phyloP scores from a whole-genome alignment of 2,113 vertebrate species.

The Hippocampus barbouri region DNA sequence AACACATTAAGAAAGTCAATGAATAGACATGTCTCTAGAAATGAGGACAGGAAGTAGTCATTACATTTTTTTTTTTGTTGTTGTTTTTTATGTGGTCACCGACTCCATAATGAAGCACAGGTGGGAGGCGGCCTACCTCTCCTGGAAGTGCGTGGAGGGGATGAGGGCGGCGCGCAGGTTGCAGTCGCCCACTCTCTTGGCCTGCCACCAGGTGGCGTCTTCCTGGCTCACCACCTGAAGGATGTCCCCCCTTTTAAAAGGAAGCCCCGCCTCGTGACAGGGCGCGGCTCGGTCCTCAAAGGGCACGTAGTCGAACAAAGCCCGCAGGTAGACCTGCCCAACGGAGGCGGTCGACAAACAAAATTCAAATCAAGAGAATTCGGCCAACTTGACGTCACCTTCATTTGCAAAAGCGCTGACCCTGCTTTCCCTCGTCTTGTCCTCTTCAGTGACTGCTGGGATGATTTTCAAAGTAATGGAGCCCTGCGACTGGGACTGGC shows the following conservation, averaged over 20 bases:
- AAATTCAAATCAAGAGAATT: background rate
- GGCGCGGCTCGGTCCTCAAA: slow-evolving; percentile 91
- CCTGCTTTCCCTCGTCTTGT: slow-evolving; percentile 86
- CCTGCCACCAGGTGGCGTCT: slow-evolving; percentile 94
- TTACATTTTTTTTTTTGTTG: too few relatives aligned
- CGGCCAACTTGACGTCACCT: background rate
- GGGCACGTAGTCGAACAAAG: slow-evolving; percentile 89
- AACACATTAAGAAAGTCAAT: too few relatives aligned
- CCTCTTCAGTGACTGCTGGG: slow-evolving; percentile 87
- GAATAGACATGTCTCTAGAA: too few relatives aligned
- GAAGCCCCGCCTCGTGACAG: slow-evolving; percentile 91
- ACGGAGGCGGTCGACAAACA: background rate
- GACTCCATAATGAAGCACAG: too few relatives aligned
- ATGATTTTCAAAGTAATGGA: slow-evolving; percentile 95
- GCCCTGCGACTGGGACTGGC: slow-evolving; percentile 90
- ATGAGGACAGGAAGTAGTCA: too few relatives aligned
- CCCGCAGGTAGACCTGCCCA: slow-evolving; percentile 84
- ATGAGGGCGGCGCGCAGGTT: slow-evolving; percentile 90
- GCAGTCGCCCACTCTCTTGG: slow-evolving; percentile 86
- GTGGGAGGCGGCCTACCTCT: slow-evolving; percentile 73
- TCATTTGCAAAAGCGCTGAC: slow-evolving; percentile 53
- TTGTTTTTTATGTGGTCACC: too few relatives aligned
- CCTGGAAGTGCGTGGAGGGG: slow-evolving; percentile 89
- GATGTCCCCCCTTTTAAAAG: slow-evolving; percentile 81
- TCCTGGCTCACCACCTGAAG: slow-evolving; percentile 94